Percentiles rank a stretch among this genome's conserved stretches.
Evolutionary conservation across 2,888 invertebrate species (phyloP).

Genomic region (Pterobdella sp.): DNA sequence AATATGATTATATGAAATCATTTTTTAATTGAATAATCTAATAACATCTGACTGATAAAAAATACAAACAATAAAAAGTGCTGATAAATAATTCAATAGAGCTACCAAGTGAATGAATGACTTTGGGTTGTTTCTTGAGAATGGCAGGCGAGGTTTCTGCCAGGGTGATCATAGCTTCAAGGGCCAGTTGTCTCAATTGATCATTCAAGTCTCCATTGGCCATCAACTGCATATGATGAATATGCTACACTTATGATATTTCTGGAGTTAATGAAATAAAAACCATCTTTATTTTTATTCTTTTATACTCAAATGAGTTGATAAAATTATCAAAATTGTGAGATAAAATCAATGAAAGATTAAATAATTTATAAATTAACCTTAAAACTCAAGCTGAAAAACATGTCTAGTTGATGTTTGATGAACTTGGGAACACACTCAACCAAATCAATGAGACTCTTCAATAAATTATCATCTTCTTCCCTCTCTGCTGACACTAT

Average conservation of each 20-base stretch:
- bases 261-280: too few species aligned
- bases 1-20: neutral
- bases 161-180: slow-evolving; percentile 76
- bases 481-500: slow-evolving; percentile 75
- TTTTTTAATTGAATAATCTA: neutral
- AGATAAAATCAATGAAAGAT: too few species aligned
- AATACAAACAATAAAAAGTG: too few species aligned
- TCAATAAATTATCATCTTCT: slow-evolving; percentile 68
- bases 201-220: slow-evolving; percentile 52
- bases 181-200: slow-evolving; percentile 71
- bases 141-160: slow-evolving; percentile 92
- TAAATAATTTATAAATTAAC: slow-evolving; percentile 49
- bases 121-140: slow-evolving; percentile 74
- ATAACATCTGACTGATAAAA: neutral
- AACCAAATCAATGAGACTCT: slow-evolving; percentile 85
- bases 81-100: too few species aligned
- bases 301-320: too few species aligned
- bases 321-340: too few species aligned
- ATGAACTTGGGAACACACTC: slow-evolving; percentile 87
- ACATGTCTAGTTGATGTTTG: slow-evolving; percentile 72
- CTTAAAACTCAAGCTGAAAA: slow-evolving; percentile 82
- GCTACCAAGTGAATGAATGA: slow-evolving; percentile 60
- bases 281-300: too few species aligned
- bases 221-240: slow-evolving; percentile 64
- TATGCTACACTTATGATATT: too few species aligned